Conservation (phyloP, 2,888 invertebrate species). For the Ypsolopha sequella region DNA sequence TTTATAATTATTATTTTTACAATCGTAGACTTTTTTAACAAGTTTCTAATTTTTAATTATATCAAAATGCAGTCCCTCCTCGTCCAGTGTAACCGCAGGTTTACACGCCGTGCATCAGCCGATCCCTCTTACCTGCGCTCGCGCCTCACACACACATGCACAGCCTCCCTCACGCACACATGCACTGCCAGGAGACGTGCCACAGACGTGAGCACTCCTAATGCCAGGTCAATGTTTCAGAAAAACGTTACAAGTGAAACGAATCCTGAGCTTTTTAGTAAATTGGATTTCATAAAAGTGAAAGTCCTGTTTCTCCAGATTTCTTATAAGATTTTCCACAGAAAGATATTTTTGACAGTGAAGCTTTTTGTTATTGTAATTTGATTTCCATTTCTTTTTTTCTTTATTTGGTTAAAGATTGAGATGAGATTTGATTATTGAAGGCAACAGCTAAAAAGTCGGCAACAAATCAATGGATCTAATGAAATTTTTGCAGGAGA, state of each 20-base stretch:
- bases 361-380: too few species aligned
- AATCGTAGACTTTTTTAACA: too few species aligned
- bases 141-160: constrained; percentile 21
- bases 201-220: constrained; percentile 35
- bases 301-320: constrained; percentile 7
- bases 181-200: constrained; percentile 33
- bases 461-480: too few species aligned
- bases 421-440: too few species aligned
- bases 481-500: too few species aligned
- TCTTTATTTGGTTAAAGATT: too few species aligned
- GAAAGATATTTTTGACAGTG: too few species aligned
- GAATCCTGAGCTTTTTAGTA: constrained; percentile 12
- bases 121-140: constrained; percentile 62
- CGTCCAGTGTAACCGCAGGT: constrained; percentile 35
- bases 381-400: too few species aligned
- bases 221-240: constrained; percentile 30
- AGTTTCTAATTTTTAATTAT: too few species aligned
- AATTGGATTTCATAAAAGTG: constrained; percentile 12
- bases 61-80: constrained; percentile 8
- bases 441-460: too few species aligned
- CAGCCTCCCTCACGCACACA: constrained; percentile 12
- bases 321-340: too few species aligned
- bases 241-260: constrained; percentile 36
- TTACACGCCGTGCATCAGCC: constrained; percentile 37
- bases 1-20: too few species aligned